Evolutionary conservation across 1,140 invertebrate species (phyloP).

Genomic region (Drosophila funebris): DNA sequence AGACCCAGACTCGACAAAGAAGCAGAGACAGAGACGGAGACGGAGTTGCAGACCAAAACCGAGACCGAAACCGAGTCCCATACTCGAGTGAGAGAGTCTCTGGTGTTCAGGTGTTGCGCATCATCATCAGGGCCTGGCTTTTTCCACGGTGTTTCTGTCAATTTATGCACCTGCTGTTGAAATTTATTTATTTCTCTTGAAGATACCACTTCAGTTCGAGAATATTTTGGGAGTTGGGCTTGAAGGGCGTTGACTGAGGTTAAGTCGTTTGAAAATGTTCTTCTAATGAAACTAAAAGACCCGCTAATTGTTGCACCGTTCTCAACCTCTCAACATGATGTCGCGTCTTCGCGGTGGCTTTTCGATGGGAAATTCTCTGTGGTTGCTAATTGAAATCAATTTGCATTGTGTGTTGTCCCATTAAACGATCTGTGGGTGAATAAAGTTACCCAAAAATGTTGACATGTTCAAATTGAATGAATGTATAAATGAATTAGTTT

Average conservation of each 20-base stretch:
- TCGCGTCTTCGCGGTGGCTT: constrained; percentile 6
- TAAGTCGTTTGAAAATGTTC: constrained; percentile 64
- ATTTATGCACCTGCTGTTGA: constrained; percentile 46
- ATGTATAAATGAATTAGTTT: not conserved
- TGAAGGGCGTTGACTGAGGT: constrained; percentile 45
- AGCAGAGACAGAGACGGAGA: not conserved
- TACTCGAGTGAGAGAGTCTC: not conserved
- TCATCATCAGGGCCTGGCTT: constrained; percentile 42
- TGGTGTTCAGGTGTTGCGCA: constrained; percentile 61
- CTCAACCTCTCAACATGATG: constrained; percentile 25
- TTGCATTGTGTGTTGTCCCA: constrained; percentile 6
- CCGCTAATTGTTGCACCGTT: constrained; percentile 65
- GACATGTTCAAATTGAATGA: too few species aligned
- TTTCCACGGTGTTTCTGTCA: constrained; percentile 9
- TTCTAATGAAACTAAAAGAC: constrained; percentile 71
- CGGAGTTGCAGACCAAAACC: too few species aligned
- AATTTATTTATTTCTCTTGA: constrained; percentile 62
- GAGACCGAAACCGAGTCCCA: too few species aligned
- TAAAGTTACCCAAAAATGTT: not conserved
- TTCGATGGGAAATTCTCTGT: constrained; percentile 3
- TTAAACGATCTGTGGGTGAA: not conserved
- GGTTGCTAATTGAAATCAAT: constrained; percentile 39
- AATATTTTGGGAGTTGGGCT: not conserved
- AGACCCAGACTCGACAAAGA: constrained; percentile 29
- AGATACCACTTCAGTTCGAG: constrained; percentile 2